A percentile compares a stretch with the other conserved stretches of the same genome.
These are phyloP conservation scores for Hydra vulgaris DNA, from an alignment of 30 jellyfish, hydroid and myxozoan species.

Conservation along the genomic window DNA sequence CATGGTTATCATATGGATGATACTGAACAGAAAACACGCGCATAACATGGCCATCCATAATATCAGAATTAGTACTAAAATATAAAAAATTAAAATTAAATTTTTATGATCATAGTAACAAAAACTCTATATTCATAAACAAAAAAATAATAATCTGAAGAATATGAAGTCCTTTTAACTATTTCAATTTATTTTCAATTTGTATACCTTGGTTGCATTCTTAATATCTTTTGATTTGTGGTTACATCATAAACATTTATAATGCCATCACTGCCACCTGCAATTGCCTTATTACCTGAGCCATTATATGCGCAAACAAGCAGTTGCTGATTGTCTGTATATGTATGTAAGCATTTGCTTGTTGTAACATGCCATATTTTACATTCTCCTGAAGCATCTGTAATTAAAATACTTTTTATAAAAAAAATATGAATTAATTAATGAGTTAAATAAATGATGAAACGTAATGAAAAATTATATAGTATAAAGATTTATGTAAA, in stretches of 20 bases:
- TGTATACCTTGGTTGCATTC: conserved; percentile 68
- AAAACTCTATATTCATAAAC: no score
- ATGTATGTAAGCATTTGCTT: conserved; percentile 48
- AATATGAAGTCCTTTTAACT: background rate
- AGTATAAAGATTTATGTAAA: no score
- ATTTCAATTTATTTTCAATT: no score
- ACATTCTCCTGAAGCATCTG: conserved; percentile 93
- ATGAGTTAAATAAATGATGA: background rate
- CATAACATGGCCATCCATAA: conserved; percentile 97
- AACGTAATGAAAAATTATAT: no score
- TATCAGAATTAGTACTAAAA: conserved; percentile 59
- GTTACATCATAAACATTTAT: conserved; percentile 51
- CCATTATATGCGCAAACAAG: conserved; percentile 51
- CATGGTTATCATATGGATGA: conserved; percentile 53
- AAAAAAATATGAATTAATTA: no score
- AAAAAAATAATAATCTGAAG: no score
- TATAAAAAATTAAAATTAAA: background rate
- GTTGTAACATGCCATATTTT: conserved; percentile 91
- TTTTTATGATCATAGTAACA: background rate
- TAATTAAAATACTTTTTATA: no score
- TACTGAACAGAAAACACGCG: conserved; percentile 71
- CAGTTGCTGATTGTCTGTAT: conserved; percentile 34
- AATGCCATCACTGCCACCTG: conserved; percentile 79
- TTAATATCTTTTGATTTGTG: conserved; percentile 26
- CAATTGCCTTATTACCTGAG: conserved; percentile 31